Conservation (phyloP, 2,888 invertebrate species). For the Apomyelois bistriatella region DNA sequence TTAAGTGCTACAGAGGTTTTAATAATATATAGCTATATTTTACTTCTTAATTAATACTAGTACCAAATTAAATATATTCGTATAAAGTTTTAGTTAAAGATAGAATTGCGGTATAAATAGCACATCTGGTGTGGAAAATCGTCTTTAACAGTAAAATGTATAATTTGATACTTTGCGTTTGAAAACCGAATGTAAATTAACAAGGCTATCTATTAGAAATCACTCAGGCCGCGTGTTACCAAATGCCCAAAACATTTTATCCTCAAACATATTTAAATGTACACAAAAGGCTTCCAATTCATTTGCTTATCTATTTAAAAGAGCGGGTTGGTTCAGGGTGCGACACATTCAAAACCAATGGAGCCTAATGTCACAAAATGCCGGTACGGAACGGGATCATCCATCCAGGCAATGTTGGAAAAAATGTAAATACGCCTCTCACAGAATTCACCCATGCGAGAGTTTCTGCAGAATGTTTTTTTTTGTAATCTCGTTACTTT, state of each 20-base stretch:
- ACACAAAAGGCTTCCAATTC: constrained; percentile 73
- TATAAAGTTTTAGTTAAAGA: too few relatives aligned
- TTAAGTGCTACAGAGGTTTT: too few relatives aligned
- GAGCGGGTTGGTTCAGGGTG: constrained; percentile 55
- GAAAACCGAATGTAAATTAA: constrained; percentile 1
- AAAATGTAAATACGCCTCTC: constrained; percentile 60
- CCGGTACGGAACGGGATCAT: constrained; percentile 46
- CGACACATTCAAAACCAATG: constrained; percentile 72
- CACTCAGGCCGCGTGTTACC: constrained; percentile 26
- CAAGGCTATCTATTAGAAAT: constrained; percentile 23
- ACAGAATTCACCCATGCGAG: constrained; percentile 46
- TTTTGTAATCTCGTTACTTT: constrained; percentile 27
- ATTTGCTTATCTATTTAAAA: constrained; percentile 77
- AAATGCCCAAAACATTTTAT: constrained; percentile 40
- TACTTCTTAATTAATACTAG: too few relatives aligned
- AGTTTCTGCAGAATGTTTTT: constrained; percentile 36
- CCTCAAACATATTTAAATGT: constrained; percentile 47
- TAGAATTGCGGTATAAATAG: too few relatives aligned
- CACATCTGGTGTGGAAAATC: too few relatives aligned
- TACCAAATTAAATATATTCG: too few relatives aligned
- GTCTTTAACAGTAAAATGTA: too few relatives aligned
- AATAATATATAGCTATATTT: too few relatives aligned
- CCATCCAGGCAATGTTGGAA: constrained; percentile 54
- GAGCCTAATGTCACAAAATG: constrained; percentile 75
- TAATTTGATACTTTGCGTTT: neutral